Evolutionary conservation across 2,797 vertebrate genomes (phyloP), one percentile per base, ranked within the genome.

Genomic region (Mormyrus proboscirostris): DNA sequence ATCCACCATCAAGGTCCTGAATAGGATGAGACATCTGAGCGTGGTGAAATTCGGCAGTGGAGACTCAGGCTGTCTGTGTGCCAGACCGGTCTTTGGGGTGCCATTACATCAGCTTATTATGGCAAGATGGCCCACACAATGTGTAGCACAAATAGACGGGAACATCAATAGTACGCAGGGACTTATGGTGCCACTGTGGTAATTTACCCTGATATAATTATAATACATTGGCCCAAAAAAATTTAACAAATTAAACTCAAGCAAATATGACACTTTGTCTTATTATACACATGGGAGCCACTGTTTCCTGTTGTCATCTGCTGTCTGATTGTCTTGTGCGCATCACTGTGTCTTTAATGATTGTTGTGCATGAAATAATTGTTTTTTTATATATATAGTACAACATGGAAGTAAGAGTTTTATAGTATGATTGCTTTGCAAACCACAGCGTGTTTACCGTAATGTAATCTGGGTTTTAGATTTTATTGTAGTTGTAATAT

Each of bases 261-360:
- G 53, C 38, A 44, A n/a, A 82, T 89, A 4, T 89, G 19, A 83
- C 51, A 59, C 2, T 90, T 86, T 25, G 2, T 76, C 47, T 88
- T 90, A 86, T 91, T 89, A 51, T 89, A 85, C 59, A 91, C 92
- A 88, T 90, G 88, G 76, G 84, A 88, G 6, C 62, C 89, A 29
- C 90, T 73, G 86, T 50, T 65, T 89, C 65, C 86, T 53, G 86
- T 82, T 86, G 49, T 76, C 87, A 76, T 76, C 88, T 73, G 87
- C 57, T 88, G 76, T 47, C 69, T 76, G 69, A 3, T 19, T 82
- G 59, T 88, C 69, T 82, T 90, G 90, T 90, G 91, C 90, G 88
- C 93, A 90, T 95, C 90, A 89, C 14, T 91, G 65, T 90, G 53
- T 59, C 19, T 88, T 73, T 22, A 44, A 44, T 82, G 38, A n/a